These are phyloP conservation scores for Pseudorhiza aurosa DNA, from an alignment of 30 jellyfish, hydroid and myxozoan species.

Conservation along the genomic window DNA sequence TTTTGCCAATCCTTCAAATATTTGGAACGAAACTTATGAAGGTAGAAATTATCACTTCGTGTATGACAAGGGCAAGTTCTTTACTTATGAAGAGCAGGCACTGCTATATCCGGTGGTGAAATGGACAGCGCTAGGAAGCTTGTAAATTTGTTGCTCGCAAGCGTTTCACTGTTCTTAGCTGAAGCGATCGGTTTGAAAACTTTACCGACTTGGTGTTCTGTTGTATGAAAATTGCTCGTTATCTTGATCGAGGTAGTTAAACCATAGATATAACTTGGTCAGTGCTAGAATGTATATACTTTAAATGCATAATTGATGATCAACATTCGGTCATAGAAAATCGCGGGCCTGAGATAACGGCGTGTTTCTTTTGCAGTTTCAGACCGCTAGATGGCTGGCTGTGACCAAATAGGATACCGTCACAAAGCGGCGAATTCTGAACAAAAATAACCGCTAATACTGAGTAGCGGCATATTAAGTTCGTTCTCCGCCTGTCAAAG, in stretches of 20 bases:
- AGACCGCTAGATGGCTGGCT: constrained; percentile 34
- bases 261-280: not conserved
- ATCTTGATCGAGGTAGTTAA: not conserved
- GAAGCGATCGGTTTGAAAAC: not conserved
- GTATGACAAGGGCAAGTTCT: too few relatives aligned
- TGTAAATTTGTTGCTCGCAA: not conserved
- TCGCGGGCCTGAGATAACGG: constrained; percentile 43
- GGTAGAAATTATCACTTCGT: too few relatives aligned
- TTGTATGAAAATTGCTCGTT: not conserved
- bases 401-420: constrained; percentile 18
- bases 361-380: constrained; percentile 23
- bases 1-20: too few relatives aligned
- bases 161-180: not conserved
- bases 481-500: not conserved
- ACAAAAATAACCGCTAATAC: not conserved
- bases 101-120: not conserved
- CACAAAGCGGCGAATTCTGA: constrained; percentile 21
- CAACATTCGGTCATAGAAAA: not conserved
- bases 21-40: too few relatives aligned
- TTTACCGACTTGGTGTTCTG: not conserved
- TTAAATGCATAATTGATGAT: constrained; percentile 9
- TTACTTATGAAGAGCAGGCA: too few relatives aligned
- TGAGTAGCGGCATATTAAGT: not conserved
- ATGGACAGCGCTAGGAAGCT: not conserved
- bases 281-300: not conserved